Evolutionary conservation across 2,888 invertebrate genomes (phyloP).

Genomic region (Hyles lineata): DNA sequence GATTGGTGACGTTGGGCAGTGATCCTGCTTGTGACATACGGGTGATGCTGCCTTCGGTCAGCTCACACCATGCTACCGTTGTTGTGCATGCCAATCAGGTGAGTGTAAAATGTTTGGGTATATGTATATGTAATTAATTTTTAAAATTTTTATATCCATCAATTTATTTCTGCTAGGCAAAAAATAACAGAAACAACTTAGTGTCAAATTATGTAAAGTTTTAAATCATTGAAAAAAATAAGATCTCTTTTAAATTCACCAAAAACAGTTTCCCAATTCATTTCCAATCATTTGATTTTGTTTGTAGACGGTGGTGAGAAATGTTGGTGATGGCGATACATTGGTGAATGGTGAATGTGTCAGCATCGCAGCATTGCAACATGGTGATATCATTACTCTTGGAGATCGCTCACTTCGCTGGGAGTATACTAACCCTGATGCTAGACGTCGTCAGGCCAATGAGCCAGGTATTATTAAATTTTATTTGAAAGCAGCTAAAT

Average conservation of each 20-base stretch:
- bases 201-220: too few relatives aligned
- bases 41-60: conserved; percentile 63
- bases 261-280: too few relatives aligned
- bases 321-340: conserved; percentile 70
- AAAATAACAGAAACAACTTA: too few relatives aligned
- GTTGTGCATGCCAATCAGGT: conserved; percentile 72
- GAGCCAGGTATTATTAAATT: conserved; percentile 43
- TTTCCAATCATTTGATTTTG: neutral
- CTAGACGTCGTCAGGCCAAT: conserved; percentile 37
- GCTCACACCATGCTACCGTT: conserved; percentile 73
- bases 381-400: conserved; percentile 72
- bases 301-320: conserved; percentile 74
- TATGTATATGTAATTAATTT: too few relatives aligned
- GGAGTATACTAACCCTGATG: conserved; percentile 63
- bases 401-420: conserved; percentile 72
- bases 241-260: too few relatives aligned
- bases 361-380: conserved; percentile 70
- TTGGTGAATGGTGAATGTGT: conserved; percentile 70
- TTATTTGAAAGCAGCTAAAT: neutral
- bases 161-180: too few relatives aligned
- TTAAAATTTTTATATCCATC: too few relatives aligned
- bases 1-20: conserved; percentile 72
- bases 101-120: neutral
- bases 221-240: too few relatives aligned
- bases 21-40: conserved; percentile 71